Conservation (phyloP, 1,140 invertebrate genomes). For the Pectinophora gossypiella region DNA sequence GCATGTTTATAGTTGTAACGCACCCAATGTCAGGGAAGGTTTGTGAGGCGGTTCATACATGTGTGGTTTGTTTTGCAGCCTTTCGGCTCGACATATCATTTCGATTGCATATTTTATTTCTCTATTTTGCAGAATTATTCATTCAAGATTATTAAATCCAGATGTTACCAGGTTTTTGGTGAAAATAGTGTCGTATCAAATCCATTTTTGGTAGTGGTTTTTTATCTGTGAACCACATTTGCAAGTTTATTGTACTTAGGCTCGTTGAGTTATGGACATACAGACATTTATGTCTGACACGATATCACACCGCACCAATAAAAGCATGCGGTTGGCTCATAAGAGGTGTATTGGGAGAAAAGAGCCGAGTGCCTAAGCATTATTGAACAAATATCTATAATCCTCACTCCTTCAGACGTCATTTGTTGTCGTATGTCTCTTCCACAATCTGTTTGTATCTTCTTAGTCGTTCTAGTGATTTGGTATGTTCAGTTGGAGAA, state of each 20-base stretch:
- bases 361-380: slow-evolving; percentile 34
- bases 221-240: not conserved
- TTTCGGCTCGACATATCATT: slow-evolving; percentile 44
- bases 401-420: slow-evolving; percentile 6
- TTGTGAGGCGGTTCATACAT: slow-evolving; percentile 30
- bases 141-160: too few relatives aligned
- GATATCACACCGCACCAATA: not conserved
- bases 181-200: too few relatives aligned
- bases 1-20: slow-evolving; percentile 65
- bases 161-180: too few relatives aligned
- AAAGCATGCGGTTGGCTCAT: not conserved
- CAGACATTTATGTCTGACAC: slow-evolving; percentile 3
- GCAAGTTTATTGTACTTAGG: slow-evolving; percentile 16
- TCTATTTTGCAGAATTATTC: too few relatives aligned
- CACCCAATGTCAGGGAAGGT: slow-evolving; percentile 37
- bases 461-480: not conserved
- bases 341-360: slow-evolving; percentile 17
- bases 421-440: slow-evolving; percentile 27
- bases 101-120: too few relatives aligned
- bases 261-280: slow-evolving; percentile 28
- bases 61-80: slow-evolving; percentile 46
- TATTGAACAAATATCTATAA: slow-evolving; percentile 25
- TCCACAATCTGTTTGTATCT: slow-evolving; percentile 12
- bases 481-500: slow-evolving; percentile 15
- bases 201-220: too few relatives aligned